Percentiles rank a stretch among this genome's conserved stretches.
These are phyloP conservation scores for Sebastes oblongus DNA, from an alignment of 2,797 vertebrate genomes.

Conservation along the genomic window DNA sequence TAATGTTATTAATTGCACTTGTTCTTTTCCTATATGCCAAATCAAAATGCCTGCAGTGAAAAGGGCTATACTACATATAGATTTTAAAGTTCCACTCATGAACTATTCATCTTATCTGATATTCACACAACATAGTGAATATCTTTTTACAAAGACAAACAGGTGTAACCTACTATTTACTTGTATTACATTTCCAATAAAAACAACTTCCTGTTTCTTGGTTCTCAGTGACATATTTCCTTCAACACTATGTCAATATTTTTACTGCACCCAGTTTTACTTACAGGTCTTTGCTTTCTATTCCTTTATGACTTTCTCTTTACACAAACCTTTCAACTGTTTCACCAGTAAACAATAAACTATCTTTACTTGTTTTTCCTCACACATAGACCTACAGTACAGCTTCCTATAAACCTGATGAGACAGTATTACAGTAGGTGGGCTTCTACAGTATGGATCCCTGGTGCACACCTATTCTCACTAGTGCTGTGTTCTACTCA, in stretches of 20 bases:
- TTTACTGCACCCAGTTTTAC: background rate
- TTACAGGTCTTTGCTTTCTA: background rate
- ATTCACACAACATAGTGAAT: background rate
- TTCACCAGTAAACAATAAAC: slow-evolving; percentile 1
- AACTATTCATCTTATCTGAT: background rate
- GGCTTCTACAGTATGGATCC: background rate
- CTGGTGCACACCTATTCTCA: background rate
- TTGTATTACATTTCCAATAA: background rate
- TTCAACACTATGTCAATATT: background rate
- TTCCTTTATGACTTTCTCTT: background rate
- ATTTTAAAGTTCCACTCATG: background rate
- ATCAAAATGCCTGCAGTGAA: background rate
- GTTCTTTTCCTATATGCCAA: background rate
- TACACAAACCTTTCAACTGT: background rate
- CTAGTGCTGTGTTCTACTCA: background rate
- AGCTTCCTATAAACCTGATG: slow-evolving; percentile 15
- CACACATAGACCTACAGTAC: background rate
- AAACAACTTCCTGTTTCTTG: background rate
- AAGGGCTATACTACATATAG: background rate
- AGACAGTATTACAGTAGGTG: slow-evolving; percentile 8
- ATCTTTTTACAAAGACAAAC: background rate
- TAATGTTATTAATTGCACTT: slow-evolving; percentile 7
- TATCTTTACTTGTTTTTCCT: background rate
- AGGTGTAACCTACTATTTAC: background rate
- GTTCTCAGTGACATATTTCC: background rate